These are phyloP conservation scores for Acanthurus leucopareius DNA, from an alignment of 2,797 vertebrate species.

Conservation along the genomic window DNA sequence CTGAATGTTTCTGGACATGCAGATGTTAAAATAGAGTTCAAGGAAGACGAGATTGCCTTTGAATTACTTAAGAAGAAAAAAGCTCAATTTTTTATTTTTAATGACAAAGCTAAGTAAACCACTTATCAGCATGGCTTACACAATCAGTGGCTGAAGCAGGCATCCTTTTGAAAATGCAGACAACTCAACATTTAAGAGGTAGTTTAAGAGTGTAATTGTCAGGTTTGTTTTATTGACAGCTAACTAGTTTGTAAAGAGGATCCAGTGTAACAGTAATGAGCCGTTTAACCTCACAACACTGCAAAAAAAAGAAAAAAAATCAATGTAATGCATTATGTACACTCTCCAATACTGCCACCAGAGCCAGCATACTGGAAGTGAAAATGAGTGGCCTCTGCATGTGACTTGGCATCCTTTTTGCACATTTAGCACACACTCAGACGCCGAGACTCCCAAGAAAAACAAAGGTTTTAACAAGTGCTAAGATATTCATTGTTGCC, in stretches of 20 bases:
- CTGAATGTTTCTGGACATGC: constrained; percentile 59
- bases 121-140: constrained; percentile 45
- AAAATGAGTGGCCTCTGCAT: constrained; percentile 44
- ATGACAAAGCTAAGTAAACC: constrained; percentile 57
- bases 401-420: constrained; percentile 51
- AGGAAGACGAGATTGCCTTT: constrained; percentile 43
- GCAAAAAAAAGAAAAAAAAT: constrained; percentile 27
- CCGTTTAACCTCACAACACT: constrained; percentile 68
- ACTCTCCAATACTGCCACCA: constrained; percentile 41
- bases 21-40: constrained; percentile 55
- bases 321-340: constrained; percentile 65
- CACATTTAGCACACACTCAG: constrained; percentile 47
- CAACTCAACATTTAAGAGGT: constrained; percentile 53
- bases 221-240: constrained; percentile 74
- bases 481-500: constrained; percentile 81
- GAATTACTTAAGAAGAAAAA: constrained; percentile 50
- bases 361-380: constrained; percentile 46
- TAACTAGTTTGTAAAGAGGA: constrained; percentile 65
- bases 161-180: constrained; percentile 54
- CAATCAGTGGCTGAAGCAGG: constrained; percentile 30
- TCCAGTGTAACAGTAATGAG: constrained; percentile 68
- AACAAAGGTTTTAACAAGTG: constrained; percentile 78
- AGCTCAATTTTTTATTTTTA: constrained; percentile 34
- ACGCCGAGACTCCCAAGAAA: constrained; percentile 60
- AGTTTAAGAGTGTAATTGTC: constrained; percentile 56